These are phyloP conservation scores for Limonius californicus DNA, from an alignment of 1,140 invertebrate genomes.

Conservation along the genomic window DNA sequence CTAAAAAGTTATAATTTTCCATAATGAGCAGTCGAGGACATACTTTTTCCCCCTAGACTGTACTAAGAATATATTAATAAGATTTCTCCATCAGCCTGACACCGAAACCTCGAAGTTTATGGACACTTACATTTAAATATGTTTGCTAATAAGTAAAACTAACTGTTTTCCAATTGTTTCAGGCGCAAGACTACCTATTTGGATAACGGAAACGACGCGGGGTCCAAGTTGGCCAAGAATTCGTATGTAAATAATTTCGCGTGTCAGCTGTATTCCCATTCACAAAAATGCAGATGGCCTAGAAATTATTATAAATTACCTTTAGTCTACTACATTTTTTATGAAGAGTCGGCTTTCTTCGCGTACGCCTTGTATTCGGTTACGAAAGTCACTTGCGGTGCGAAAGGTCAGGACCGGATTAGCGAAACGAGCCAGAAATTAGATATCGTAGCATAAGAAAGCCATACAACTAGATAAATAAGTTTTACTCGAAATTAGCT, in stretches of 20 bases:
- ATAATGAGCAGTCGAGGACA: too few species aligned
- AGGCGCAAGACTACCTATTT: background rate
- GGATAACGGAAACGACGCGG: background rate
- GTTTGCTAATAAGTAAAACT: background rate
- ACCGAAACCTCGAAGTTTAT: background rate
- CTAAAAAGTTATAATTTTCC: too few species aligned
- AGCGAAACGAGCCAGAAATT: too few species aligned
- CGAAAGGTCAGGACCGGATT: too few species aligned
- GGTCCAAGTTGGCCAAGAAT: background rate
- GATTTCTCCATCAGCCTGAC: background rate
- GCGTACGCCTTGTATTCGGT: background rate
- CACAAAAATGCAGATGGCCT: background rate
- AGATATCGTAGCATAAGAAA: too few species aligned
- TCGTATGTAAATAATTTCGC: background rate
- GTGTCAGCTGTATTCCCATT: background rate
- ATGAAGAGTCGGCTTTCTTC: background rate
- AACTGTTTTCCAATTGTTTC: background rate
- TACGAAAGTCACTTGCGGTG: too few species aligned
- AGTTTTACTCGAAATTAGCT: too few species aligned
- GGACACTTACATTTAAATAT: background rate
- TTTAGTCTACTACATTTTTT: background rate
- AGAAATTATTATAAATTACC: background rate
- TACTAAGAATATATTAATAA: background rate
- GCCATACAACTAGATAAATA: too few species aligned
- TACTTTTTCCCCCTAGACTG: too few species aligned